Evolutionary conservation across 2,797 vertebrate genomes (phyloP).

Genomic region (Siniperca scherzeri): DNA sequence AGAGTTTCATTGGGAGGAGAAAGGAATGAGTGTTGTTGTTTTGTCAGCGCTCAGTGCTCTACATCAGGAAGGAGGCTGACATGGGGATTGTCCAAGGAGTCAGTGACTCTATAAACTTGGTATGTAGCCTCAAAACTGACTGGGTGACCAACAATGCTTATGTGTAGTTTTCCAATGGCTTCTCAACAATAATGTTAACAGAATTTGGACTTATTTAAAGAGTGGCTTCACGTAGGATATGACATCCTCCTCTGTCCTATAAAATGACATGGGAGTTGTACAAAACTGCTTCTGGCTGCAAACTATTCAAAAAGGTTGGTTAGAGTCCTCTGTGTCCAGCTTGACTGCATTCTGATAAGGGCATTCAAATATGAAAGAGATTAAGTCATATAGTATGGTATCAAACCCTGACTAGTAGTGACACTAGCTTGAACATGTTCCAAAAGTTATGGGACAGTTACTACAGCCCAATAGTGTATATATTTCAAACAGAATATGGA

Average conservation of each 20-base stretch:
- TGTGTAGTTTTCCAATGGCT: neutral
- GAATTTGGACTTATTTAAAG: conserved; percentile 2
- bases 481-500: neutral
- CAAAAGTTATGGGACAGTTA: neutral
- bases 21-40: conserved; percentile 23
- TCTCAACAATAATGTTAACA: neutral
- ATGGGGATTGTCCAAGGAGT: conserved; percentile 5
- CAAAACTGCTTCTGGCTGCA: neutral
- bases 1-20: conserved; percentile 20
- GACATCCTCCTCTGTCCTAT: neutral
- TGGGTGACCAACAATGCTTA: neutral
- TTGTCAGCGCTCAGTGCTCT: conserved; percentile 14
- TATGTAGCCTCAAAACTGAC: conserved; percentile 40
- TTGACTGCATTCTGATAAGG: neutral
- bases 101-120: conserved; percentile 61
- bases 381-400: neutral
- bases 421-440: neutral
- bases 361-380: conserved; percentile 33
- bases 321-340: neutral
- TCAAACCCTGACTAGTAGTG: neutral
- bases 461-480: neutral
- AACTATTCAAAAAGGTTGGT: neutral
- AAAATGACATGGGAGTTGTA: neutral
- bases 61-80: conserved; percentile 30
- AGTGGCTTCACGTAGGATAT: neutral